Evolutionary conservation across 1,140 invertebrate genomes (phyloP).

Genomic region (Drosophila santomea): DNA sequence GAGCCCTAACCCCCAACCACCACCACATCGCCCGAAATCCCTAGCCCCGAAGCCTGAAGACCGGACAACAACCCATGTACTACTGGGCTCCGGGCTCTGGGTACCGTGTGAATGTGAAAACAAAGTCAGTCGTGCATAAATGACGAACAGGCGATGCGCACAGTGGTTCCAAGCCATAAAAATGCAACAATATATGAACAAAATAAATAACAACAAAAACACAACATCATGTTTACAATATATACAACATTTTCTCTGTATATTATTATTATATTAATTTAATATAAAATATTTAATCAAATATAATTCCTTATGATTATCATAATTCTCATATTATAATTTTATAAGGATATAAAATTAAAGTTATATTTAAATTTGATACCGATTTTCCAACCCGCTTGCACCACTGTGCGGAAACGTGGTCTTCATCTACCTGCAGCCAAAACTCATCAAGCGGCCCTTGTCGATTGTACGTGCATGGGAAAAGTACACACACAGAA

Average conservation of each 20-base stretch:
- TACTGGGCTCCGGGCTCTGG: slow-evolving; percentile 69
- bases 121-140: slow-evolving; percentile 83
- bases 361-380: not conserved
- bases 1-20: slow-evolving; percentile 1
- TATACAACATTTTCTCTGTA: no score
- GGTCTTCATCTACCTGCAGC: slow-evolving; percentile 73
- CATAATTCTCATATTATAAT: not conserved
- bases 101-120: slow-evolving; percentile 82
- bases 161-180: slow-evolving; percentile 31
- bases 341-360: not conserved
- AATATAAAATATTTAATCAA: no score
- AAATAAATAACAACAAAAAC: no score
- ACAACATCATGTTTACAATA: no score
- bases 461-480: slow-evolving; percentile 82
- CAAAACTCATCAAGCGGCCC: slow-evolving; percentile 82
- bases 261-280: no score
- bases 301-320: no score
- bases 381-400: no score
- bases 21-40: slow-evolving; percentile 13
- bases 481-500: slow-evolving; percentile 78
- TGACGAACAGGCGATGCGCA: slow-evolving; percentile 68
- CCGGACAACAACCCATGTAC: slow-evolving; percentile 64
- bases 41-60: slow-evolving; percentile 27
- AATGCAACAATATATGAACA: no score
- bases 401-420: slow-evolving; percentile 53